Percentiles rank a stretch among this genome's conserved stretches.
phyloP scores from a whole-genome alignment of 2,888 invertebrate species.

The Platypus cylindrus region DNA sequence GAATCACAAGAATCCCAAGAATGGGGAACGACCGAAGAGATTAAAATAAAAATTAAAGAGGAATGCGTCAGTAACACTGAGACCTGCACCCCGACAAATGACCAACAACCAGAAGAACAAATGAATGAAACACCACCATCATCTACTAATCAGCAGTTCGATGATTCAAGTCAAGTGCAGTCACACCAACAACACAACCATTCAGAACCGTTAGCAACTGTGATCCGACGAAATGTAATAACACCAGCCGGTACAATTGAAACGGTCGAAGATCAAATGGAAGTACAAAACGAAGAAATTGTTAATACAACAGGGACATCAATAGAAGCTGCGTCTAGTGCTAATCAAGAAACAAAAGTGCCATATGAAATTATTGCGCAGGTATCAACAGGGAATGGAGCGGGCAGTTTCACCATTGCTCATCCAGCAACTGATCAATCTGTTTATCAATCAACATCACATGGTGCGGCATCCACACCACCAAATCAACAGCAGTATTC shows the following conservation, averaged over 20 bases:
- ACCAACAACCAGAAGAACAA: neutral
- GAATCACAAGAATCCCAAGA: slow-evolving; percentile 15
- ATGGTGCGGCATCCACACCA: slow-evolving; percentile 2
- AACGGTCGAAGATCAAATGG: slow-evolving; percentile 17
- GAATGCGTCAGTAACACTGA: too few species aligned
- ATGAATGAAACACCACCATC: neutral
- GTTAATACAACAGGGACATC: slow-evolving; percentile 20
- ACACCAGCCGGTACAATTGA: slow-evolving; percentile 34
- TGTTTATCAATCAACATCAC: slow-evolving; percentile 6
- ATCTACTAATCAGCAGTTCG: neutral
- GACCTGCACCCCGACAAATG: too few species aligned
- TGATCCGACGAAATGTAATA: slow-evolving; percentile 26
- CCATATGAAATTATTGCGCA: slow-evolving; percentile 9
- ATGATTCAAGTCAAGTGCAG: slow-evolving; percentile 1
- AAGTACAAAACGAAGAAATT: slow-evolving; percentile 32
- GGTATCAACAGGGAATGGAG: slow-evolving; percentile 4
- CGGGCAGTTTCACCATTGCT: too few species aligned
- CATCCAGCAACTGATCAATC: slow-evolving; percentile 8
- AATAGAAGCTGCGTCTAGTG: slow-evolving; percentile 18
- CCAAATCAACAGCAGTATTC: slow-evolving; percentile 5
- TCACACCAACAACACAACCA: slow-evolving; percentile 2
- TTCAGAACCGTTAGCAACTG: slow-evolving; percentile 13
- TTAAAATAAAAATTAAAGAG: too few species aligned
- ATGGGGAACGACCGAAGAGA: slow-evolving; percentile 13
- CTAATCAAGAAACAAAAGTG: slow-evolving; percentile 15